phyloP scores from a whole-genome alignment of 1,140 invertebrate species.

The Euglossa dilemma region DNA sequence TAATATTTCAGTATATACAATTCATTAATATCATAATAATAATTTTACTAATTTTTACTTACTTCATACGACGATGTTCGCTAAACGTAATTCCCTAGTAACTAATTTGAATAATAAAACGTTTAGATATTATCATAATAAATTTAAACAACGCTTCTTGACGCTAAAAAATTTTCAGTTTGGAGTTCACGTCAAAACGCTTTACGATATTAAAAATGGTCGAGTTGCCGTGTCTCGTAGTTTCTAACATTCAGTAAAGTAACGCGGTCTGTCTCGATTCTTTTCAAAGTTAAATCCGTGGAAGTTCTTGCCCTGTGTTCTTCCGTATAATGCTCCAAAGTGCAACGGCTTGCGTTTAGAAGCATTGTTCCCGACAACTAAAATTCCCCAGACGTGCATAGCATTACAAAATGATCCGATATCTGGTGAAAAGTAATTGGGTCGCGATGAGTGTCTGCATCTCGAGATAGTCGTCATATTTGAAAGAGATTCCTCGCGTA shows the following conservation, averaged over 20 bases:
- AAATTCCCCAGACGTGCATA: slow-evolving; percentile 21
- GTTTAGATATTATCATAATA: too few relatives aligned
- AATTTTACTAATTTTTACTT: too few relatives aligned
- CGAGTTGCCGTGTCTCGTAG: neutral
- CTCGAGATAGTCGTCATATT: slow-evolving; percentile 36
- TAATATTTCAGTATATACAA: too few relatives aligned
- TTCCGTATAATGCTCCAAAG: slow-evolving; percentile 11
- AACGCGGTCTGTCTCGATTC: neutral
- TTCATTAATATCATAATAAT: too few relatives aligned
- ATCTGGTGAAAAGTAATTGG: slow-evolving; percentile 57
- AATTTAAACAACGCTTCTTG: too few relatives aligned
- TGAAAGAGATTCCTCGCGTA: slow-evolving; percentile 48
- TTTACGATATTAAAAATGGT: neutral
- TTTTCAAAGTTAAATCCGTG: slow-evolving; percentile 26
- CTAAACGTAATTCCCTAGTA: too few relatives aligned
- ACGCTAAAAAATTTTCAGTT: neutral
- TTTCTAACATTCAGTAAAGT: neutral
- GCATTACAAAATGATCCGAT: slow-evolving; percentile 48
- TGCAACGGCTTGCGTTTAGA: slow-evolving; percentile 19
- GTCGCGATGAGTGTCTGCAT: slow-evolving; percentile 46
- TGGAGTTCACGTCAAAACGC: neutral
- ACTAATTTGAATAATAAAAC: too few relatives aligned
- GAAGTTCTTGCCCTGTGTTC: neutral
- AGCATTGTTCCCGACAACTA: slow-evolving; percentile 28
- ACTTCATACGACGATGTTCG: too few relatives aligned